These are phyloP conservation scores for Ichneumon xanthorius DNA, from an alignment of 2,888 invertebrate genomes.

Conservation along the genomic window DNA sequence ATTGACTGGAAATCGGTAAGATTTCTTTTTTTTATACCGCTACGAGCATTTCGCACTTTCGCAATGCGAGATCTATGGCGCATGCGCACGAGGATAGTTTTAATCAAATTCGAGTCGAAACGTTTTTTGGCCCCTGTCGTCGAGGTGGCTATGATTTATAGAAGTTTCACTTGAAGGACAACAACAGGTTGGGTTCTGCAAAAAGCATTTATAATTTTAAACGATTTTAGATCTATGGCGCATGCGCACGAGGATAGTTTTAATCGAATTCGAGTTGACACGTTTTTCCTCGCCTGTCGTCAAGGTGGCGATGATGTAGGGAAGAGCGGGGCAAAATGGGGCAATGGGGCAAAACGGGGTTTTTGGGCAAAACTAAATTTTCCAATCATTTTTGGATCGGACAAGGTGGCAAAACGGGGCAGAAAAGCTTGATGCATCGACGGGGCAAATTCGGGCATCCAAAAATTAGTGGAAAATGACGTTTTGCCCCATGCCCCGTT, in stretches of 20 bases:
- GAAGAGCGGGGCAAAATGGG: too few relatives aligned
- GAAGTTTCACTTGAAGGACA: too few relatives aligned
- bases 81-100: slow-evolving; percentile 12
- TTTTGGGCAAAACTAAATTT: too few relatives aligned
- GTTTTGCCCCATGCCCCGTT: too few relatives aligned
- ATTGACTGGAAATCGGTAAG: neutral
- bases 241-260: slow-evolving; percentile 11
- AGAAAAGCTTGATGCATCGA: too few relatives aligned
- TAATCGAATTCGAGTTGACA: neutral
- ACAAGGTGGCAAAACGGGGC: too few relatives aligned
- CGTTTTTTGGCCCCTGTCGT: neutral
- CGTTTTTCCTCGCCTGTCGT: neutral
- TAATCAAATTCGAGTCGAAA: neutral
- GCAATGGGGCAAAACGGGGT: too few relatives aligned
- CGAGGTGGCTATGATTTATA: neutral
- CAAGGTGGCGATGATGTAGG: neutral
- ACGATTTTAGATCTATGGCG: neutral
- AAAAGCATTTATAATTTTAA: too few relatives aligned
- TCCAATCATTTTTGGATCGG: too few relatives aligned
- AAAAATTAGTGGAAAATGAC: too few relatives aligned
- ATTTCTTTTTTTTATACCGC: neutral
- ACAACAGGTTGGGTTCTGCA: too few relatives aligned
- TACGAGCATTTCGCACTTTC: neutral
- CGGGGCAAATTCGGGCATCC: too few relatives aligned
- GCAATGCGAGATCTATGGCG: neutral